These are phyloP conservation scores for Sebastes flavidus DNA, from an alignment of 2,797 vertebrate genomes.

Conservation along the genomic window DNA sequence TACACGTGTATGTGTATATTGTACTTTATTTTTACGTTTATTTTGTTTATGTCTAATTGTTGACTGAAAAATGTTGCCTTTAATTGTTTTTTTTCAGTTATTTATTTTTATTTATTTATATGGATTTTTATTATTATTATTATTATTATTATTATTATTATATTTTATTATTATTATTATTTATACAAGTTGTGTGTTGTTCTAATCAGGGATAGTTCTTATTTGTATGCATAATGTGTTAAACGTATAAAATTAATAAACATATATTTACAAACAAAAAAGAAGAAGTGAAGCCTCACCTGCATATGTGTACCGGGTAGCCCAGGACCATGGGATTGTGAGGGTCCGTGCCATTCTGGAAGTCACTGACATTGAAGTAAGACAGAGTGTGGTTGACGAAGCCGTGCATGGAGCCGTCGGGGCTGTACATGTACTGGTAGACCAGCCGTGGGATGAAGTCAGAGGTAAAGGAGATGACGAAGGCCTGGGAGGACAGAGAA, in stretches of 20 bases:
- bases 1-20: too few relatives aligned
- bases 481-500: constrained; percentile 85
- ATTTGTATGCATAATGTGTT: too few relatives aligned
- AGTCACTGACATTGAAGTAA: constrained; percentile 94
- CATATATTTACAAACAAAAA: neutral
- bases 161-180: too few relatives aligned
- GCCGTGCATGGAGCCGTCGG: constrained; percentile 93
- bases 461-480: constrained; percentile 97
- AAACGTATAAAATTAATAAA: neutral
- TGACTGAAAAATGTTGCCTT: too few relatives aligned
- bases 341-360: constrained; percentile 89
- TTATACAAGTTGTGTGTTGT: too few relatives aligned
- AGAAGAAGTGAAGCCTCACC: constrained; percentile 75
- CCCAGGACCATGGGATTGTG: constrained; percentile 84
- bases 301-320: constrained; percentile 90
- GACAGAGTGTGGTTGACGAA: constrained; percentile 95
- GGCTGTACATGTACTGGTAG: constrained; percentile 95
- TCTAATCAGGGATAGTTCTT: too few relatives aligned
- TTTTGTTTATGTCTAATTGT: too few relatives aligned
- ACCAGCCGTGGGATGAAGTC: constrained; percentile 99
- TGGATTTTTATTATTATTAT: too few relatives aligned
- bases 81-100: too few relatives aligned
- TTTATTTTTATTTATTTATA: too few relatives aligned
- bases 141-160: too few relatives aligned
- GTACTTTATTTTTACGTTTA: too few relatives aligned